These are phyloP conservation scores for Entosphenus tridentatus DNA, from an alignment of 2,113 vertebrate genomes.

Conservation along the genomic window DNA sequence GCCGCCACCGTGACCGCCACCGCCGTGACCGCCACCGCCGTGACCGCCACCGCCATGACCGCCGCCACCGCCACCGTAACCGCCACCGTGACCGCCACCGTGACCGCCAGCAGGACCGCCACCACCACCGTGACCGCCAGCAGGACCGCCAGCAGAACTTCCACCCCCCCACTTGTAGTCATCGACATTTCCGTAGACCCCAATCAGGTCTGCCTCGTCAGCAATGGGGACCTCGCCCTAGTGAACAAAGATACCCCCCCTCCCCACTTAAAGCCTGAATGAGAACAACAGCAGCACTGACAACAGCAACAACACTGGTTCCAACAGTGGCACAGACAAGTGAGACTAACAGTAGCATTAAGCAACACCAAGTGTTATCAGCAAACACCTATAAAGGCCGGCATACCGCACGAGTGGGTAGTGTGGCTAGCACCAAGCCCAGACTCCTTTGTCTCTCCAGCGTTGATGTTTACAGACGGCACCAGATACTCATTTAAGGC, in stretches of 20 bases:
- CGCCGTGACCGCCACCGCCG: constrained; percentile 23
- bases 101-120: constrained; percentile 44
- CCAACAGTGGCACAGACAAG: too few relatives aligned
- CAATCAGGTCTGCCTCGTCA: constrained; percentile 60
- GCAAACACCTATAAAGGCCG: too few relatives aligned
- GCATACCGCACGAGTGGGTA: too few relatives aligned
- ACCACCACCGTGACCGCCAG: constrained; percentile 37
- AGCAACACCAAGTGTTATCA: too few relatives aligned
- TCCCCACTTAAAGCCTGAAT: too few relatives aligned
- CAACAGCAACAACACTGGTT: too few relatives aligned
- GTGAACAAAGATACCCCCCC: background rate
- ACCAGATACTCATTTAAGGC: too few relatives aligned
- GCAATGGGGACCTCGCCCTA: constrained; percentile 61
- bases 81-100: constrained; percentile 23
- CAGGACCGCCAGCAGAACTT: constrained; percentile 32
- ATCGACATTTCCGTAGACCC: constrained; percentile 35
- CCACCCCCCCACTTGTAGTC: constrained; percentile 48
- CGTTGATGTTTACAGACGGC: too few relatives aligned
- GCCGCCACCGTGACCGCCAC: constrained; percentile 25
- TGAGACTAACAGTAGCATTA: too few relatives aligned
- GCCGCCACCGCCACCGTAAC: constrained; percentile 30
- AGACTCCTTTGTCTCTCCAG: too few relatives aligned
- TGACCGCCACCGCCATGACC: constrained; percentile 35
- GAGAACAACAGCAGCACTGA: too few relatives aligned
- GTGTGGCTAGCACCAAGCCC: too few relatives aligned